Evolutionary conservation across 2,113 vertebrate species (phyloP), one percentile per base, ranked within the genome.

Genomic region (Paramisgurnus dabryanus): DNA sequence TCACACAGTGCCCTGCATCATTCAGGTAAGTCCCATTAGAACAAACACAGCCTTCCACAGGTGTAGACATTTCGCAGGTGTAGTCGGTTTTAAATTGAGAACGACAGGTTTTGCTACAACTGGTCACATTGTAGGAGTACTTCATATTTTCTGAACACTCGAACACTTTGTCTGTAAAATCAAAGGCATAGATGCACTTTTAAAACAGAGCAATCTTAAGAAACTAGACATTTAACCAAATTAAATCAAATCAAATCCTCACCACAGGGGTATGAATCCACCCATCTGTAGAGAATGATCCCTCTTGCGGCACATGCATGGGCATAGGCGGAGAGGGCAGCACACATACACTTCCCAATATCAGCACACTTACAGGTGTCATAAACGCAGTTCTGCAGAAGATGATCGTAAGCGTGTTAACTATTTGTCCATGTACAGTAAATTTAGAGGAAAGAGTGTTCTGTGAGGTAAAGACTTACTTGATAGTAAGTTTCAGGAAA

Each of bases 1-100:
- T 60, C 60, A 98, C 95, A 67, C 98, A 99, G 45, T 57, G 4
- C 3, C 90, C 91, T 0, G 22, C 68, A 0, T 96, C 95, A 7
- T 95, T 91, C 71, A 96, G 88, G 87, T 94, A 98, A 3, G 93
- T 96, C 83, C 90, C 94, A 4, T 81, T 8, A 10, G 86, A 1
- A 5, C 98, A 99, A 78, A 92, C 87, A 11, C 98, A 99, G 67
- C 97, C 98, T 0, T 99, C 97, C 71, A 97, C 87, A 0, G 93
- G 93, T 43, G 92, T 91, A 76, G 45, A 4, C 0, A 95, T 61
- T 0, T 17, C 27, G 47, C 97, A 98, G 17, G 92, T 94, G 80
- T 82, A 27, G 8, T 97, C 95, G 0, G 83, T 82, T 80, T 94
- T 90, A 58, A 93, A 94, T 4, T 96, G 93, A 50, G 93, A 93